These are phyloP conservation scores for Cyphomyrmex costatus DNA, from an alignment of 1,140 invertebrate genomes.

Conservation along the genomic window DNA sequence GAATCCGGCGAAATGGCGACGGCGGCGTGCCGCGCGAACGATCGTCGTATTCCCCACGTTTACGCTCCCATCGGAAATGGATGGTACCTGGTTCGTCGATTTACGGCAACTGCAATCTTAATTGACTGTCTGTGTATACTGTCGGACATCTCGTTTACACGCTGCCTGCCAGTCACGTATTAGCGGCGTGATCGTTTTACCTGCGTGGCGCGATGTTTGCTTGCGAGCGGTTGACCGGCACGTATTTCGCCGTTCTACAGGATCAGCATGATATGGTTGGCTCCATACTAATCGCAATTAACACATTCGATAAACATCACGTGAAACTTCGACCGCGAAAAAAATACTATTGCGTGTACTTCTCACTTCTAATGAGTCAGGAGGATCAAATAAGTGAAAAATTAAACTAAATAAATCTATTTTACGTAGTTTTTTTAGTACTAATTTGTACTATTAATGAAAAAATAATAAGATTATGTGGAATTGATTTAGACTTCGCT, in stretches of 20 bases:
- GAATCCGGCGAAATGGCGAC: slow-evolving; percentile 20
- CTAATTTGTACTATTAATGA: neutral
- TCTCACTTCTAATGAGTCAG: neutral
- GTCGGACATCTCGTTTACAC: slow-evolving; percentile 67
- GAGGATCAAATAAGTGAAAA: neutral
- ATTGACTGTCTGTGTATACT: slow-evolving; percentile 37
- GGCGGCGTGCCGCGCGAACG: slow-evolving; percentile 38
- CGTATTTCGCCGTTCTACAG: neutral
- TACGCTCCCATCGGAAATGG: slow-evolving; percentile 24
- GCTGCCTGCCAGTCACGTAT: slow-evolving; percentile 33
- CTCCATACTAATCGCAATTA: slow-evolving; percentile 33
- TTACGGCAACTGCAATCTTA: slow-evolving; percentile 63
- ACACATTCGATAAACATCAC: slow-evolving; percentile 25
- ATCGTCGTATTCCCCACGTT: slow-evolving; percentile 44
- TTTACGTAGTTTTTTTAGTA: no score
- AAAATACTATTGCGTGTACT: slow-evolving; percentile 3
- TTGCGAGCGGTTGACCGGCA: slow-evolving; percentile 1
- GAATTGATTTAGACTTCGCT: neutral
- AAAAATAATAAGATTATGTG: neutral
- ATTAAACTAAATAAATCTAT: no score
- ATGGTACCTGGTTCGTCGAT: slow-evolving; percentile 51
- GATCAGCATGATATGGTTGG: neutral
- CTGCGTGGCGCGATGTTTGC: slow-evolving; percentile 14
- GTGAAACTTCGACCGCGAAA: neutral
- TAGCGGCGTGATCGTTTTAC: slow-evolving; percentile 49